phyloP scores from a whole-genome alignment of 2,888 invertebrate species.

The Ptychoptera contaminata region DNA sequence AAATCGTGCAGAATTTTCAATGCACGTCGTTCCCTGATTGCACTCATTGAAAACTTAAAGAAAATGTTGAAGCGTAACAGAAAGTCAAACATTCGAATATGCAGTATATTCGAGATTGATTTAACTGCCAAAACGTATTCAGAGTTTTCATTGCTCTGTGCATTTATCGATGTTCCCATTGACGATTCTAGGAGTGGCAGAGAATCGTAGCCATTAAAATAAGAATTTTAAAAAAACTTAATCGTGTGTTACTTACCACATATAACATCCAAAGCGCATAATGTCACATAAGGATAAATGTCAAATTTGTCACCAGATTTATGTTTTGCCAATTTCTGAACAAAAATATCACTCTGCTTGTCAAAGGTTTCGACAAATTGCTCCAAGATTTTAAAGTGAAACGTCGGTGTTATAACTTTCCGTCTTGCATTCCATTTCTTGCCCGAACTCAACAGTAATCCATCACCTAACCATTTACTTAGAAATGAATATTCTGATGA shows the following conservation, averaged over 20 bases:
- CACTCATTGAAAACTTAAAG: constrained; percentile 37
- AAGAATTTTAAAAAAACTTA: too few species aligned
- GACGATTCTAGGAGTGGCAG: constrained; percentile 48
- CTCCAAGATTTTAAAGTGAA: constrained; percentile 57
- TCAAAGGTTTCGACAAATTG: constrained; percentile 50
- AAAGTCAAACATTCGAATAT: constrained; percentile 28
- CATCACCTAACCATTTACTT: constrained; percentile 11
- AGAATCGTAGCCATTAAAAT: too few species aligned
- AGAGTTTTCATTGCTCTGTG: constrained; percentile 50
- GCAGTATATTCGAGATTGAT: constrained; percentile 29
- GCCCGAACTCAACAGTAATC: constrained; percentile 1
- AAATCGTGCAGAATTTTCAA: constrained; percentile 36
- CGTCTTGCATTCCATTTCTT: constrained; percentile 44
- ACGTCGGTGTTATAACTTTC: constrained; percentile 53
- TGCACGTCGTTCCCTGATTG: constrained; percentile 35
- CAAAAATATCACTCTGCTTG: constrained; percentile 38
- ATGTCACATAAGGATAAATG: constrained; percentile 39
- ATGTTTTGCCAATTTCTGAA: constrained; percentile 31
- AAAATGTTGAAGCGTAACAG: constrained; percentile 23
- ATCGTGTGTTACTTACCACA: constrained; percentile 31
- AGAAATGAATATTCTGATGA: constrained; percentile 27
- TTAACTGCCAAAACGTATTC: constrained; percentile 61
- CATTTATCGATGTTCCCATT: constrained; percentile 63
- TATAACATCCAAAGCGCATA: constrained; percentile 38
- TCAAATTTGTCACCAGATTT: constrained; percentile 32